Conservation (phyloP, 2,113 vertebrate species). For the Zeus faber region DNA sequence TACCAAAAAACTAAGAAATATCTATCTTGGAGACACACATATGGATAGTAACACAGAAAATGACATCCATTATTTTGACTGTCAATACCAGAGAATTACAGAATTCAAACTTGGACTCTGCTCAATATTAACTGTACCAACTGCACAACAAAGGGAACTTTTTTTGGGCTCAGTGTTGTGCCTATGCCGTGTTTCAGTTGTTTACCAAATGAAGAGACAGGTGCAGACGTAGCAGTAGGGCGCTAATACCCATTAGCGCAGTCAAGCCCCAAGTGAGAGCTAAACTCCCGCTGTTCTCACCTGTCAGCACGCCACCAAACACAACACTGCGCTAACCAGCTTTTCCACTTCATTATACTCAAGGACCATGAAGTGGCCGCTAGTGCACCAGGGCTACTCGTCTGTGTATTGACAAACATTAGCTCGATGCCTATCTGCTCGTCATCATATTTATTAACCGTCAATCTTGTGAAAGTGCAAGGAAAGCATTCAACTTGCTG, state of each 20-base stretch:
- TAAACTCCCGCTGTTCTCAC: conserved; percentile 39
- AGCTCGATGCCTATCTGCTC: too few relatives aligned
- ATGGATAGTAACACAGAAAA: too few relatives aligned
- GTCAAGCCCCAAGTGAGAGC: conserved; percentile 16
- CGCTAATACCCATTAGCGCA: conserved; percentile 15
- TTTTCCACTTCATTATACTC: conserved; percentile 48
- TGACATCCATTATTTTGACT: too few relatives aligned
- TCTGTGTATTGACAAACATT: conserved; percentile 25
- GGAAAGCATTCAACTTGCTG: too few relatives aligned
- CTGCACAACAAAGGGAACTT: conserved; percentile 30
- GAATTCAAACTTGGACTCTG: too few relatives aligned
- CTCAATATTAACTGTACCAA: neutral
- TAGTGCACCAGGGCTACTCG: conserved; percentile 16
- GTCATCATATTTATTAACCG: too few relatives aligned
- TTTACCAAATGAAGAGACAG: conserved; percentile 29
- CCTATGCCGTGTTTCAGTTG: conserved; percentile 33
- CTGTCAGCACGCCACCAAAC: conserved; percentile 34
- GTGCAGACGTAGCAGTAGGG: conserved; percentile 20
- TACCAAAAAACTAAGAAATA: too few relatives aligned
- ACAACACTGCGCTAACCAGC: conserved; percentile 19
- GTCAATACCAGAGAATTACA: too few relatives aligned
- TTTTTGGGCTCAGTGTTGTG: too few relatives aligned
- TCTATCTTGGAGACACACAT: too few relatives aligned
- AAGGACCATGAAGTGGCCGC: conserved; percentile 17
- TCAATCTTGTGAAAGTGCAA: too few relatives aligned